phyloP scores from a whole-genome alignment of 2,113 vertebrate species.

The Morphnarchus princeps region DNA sequence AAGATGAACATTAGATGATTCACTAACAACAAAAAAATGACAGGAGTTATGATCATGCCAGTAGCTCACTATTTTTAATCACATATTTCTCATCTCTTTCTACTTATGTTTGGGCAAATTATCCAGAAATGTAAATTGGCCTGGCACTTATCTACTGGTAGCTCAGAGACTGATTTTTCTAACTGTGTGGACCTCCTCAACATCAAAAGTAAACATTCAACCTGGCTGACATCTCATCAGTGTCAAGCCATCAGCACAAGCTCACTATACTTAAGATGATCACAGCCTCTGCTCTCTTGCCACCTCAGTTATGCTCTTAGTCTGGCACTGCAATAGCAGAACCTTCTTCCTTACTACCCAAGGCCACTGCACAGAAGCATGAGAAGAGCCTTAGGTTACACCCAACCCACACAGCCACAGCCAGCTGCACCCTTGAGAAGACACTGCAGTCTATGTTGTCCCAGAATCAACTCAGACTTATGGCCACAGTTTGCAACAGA shows the following conservation, averaged over 20 bases:
- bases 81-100: rapidly evolving
- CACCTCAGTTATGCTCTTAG: neutral
- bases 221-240: neutral
- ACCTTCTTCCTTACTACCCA: neutral
- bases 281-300: neutral
- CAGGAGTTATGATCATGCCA: neutral
- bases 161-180: neutral
- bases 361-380: neutral
- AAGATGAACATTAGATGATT: neutral
- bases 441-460: neutral
- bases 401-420: neutral
- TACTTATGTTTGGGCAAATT: neutral
- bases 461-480: neutral
- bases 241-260: neutral
- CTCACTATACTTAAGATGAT: neutral
- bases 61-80: neutral
- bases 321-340: neutral
- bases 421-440: neutral
- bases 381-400: neutral
- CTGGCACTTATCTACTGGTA: neutral
- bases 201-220: neutral
- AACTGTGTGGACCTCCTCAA: neutral
- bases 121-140: neutral
- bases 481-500: neutral
- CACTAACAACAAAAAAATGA: neutral